Conservation (phyloP, 2,888 invertebrate genomes). For the Drosophila phalerata region DNA sequence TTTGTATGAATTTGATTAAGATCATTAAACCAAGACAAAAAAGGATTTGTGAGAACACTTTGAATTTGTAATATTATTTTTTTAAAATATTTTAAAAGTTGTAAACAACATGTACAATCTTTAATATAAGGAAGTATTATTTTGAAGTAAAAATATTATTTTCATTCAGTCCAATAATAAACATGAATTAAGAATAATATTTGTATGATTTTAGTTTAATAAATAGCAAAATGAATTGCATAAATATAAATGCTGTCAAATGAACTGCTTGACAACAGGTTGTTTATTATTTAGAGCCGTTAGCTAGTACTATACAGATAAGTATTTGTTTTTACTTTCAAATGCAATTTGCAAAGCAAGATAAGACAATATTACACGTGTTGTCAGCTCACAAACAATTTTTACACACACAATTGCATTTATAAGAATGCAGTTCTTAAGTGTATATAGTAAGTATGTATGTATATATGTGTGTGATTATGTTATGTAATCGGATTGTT, state of each 20-base stretch:
- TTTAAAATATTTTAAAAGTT: too few relatives aligned
- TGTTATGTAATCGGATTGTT: conserved; percentile 18
- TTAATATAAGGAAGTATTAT: background rate
- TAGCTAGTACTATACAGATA: conserved; percentile 6
- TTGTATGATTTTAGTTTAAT: conserved; percentile 1
- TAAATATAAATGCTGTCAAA: background rate
- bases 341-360: conserved; percentile 4
- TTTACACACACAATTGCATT: background rate
- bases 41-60: too few relatives aligned
- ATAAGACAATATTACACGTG: conserved; percentile 23
- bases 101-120: too few relatives aligned
- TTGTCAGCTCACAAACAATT: conserved; percentile 2
- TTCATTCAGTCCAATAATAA: background rate
- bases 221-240: conserved; percentile 3
- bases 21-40: too few relatives aligned
- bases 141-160: background rate
- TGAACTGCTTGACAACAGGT: conserved; percentile 27
- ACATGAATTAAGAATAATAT: background rate
- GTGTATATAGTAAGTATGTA: background rate
- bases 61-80: too few relatives aligned
- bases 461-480: conserved; percentile 9
- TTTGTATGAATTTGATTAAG: too few relatives aligned
- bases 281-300: conserved; percentile 8
- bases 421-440: too few relatives aligned
- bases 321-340: conserved; percentile 25